Percentiles rank a stretch among this genome's conserved stretches.
These are phyloP conservation scores for Diacarnus erythraeanus DNA, from an alignment of 37 sponge, comb jelly and placozoan species.

Conservation along the genomic window DNA sequence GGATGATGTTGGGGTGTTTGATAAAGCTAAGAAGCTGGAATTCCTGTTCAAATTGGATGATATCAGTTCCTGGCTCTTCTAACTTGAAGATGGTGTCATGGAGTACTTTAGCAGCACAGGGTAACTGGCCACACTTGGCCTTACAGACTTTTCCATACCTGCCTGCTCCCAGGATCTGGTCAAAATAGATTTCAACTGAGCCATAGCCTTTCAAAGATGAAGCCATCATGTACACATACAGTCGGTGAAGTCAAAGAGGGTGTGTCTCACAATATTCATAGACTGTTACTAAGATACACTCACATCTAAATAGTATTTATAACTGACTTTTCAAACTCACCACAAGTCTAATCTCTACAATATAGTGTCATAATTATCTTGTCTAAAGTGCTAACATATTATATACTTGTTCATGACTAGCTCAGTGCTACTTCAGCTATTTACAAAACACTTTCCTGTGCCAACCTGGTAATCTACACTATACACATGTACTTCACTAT, in stretches of 20 bases:
- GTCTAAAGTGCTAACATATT: too few relatives aligned
- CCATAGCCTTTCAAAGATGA: constrained; percentile 1
- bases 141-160: constrained; percentile 3
- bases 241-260: background rate
- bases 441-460: too few relatives aligned
- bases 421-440: too few relatives aligned
- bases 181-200: constrained; percentile 1
- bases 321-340: too few relatives aligned
- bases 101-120: constrained; percentile 6
- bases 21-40: background rate
- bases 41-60: background rate
- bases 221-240: background rate
- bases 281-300: too few relatives aligned
- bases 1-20: constrained; percentile 2
- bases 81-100: background rate
- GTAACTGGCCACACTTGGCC: constrained; percentile 5
- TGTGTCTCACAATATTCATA: background rate
- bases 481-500: too few relatives aligned
- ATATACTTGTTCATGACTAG: too few relatives aligned
- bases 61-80: background rate
- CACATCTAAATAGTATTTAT: too few relatives aligned
- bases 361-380: too few relatives aligned
- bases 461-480: too few relatives aligned
- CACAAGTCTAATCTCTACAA: too few relatives aligned
- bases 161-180: background rate